Base-by-base conservation (phyloP, 2,888 invertebrate genomes). In the Microctonus brassicae region DNA sequence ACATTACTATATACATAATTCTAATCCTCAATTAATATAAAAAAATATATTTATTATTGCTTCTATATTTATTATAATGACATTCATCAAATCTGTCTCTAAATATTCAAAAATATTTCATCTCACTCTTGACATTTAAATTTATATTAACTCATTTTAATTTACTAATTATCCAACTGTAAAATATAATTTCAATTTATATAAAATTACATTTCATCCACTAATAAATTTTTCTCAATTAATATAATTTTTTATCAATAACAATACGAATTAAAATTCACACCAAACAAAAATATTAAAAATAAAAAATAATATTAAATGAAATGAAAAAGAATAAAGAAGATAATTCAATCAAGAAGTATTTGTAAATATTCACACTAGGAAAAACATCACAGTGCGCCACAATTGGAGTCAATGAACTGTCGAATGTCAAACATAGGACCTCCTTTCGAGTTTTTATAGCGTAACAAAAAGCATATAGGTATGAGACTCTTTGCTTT, bases 341-440 rank as follows among this genome's bases (percentile, higher is more conserved):
- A 20, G 6, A 11, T n/a, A n/a, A n/a, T n/a, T n/a, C n/a, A n/a
- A n/a, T n/a, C n/a, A n/a, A n/a, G n/a, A n/a, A n/a, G n/a, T n/a
- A n/a, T n/a, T n/a, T n/a, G n/a, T n/a, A n/a, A n/a, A n/a, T n/a
- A n/a, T n/a, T n/a, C n/a, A n/a, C n/a, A n/a, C n/a, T n/a, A n/a
- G n/a, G n/a, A 11, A 42, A 60, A 42, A 24, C 22, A 26, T 17
- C 47, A 22, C 4, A 63, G 47, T 20, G 52, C 52, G 17, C 34
- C 9, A 24, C 17, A 11, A 58, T 26, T 52, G 52, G 17, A 22
- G 55, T 73, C 67, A 58, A 64, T 70, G 29, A 61, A 67, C 62
- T 70, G 70, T 73, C 68, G 22, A 29, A 34, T 70, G 68, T 70
- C 73, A 70, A 72, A 64, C 69, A 52, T 55, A 63, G 52, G 60